phyloP scores from a whole-genome alignment of 2,888 invertebrate genomes.

The Lithophane semibrunnea region DNA sequence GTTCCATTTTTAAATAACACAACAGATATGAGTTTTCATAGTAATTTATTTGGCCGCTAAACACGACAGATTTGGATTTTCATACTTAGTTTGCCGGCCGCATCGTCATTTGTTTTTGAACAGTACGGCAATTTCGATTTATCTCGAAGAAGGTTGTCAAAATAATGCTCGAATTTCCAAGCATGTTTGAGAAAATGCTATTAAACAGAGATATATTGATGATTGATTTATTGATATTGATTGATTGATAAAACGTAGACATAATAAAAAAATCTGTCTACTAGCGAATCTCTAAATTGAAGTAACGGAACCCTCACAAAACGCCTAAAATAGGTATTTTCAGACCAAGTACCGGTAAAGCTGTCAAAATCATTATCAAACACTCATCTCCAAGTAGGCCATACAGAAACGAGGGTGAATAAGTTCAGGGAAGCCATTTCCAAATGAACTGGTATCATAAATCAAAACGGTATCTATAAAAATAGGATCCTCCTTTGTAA shows the following conservation, averaged over 20 bases:
- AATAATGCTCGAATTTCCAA: too few relatives aligned
- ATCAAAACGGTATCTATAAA: slow-evolving; percentile 62
- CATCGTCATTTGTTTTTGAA: too few relatives aligned
- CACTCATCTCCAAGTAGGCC: slow-evolving; percentile 49
- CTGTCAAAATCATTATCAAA: slow-evolving; percentile 54
- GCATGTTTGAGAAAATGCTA: too few relatives aligned
- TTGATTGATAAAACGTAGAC: background rate
- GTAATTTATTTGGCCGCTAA: too few relatives aligned
- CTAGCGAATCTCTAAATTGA: background rate
- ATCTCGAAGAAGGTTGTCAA: too few relatives aligned
- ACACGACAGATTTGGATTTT: too few relatives aligned
- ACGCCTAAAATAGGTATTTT: slow-evolving; percentile 10
- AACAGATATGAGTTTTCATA: too few relatives aligned
- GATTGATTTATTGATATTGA: background rate
- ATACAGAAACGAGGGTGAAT: slow-evolving; percentile 48
- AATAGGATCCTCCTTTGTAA: slow-evolving; percentile 49
- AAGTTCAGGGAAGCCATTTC: slow-evolving; percentile 52
- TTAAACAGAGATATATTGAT: too few relatives aligned
- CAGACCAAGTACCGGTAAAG: slow-evolving; percentile 35
- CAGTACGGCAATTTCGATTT: too few relatives aligned
- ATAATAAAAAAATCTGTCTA: slow-evolving; percentile 5
- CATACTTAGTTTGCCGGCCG: too few relatives aligned
- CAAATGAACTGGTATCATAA: slow-evolving; percentile 58
- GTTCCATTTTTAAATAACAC: too few relatives aligned
- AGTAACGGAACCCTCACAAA: slow-evolving; percentile 13